A percentile compares a stretch with the other conserved stretches of the same genome.
phyloP scores from a whole-genome alignment of 2,797 vertebrate species.

The Strix occidentalis region DNA sequence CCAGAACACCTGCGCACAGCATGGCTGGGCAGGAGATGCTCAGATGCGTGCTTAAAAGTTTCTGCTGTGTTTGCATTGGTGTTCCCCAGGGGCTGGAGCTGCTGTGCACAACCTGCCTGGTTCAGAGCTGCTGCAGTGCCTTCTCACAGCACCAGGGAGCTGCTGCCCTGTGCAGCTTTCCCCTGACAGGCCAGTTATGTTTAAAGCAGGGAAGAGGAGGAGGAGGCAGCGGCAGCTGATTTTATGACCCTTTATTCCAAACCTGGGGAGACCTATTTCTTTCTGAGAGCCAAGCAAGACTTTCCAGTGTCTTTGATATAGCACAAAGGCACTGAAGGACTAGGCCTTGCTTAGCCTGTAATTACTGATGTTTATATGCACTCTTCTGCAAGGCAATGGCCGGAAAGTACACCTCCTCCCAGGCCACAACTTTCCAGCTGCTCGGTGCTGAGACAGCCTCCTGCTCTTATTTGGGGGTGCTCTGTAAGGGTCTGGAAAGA shows the following conservation, averaged over 20 bases:
- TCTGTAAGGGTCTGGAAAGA: background rate
- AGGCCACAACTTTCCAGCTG: background rate
- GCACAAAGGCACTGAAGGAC: background rate
- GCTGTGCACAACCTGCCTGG: background rate
- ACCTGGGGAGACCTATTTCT: background rate
- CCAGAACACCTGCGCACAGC: background rate
- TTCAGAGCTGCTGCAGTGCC: background rate
- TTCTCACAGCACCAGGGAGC: background rate
- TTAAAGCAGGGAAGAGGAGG: background rate
- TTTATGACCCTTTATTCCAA: background rate
- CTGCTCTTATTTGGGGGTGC: background rate
- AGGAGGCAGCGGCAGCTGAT: background rate
- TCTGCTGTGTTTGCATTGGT: background rate
- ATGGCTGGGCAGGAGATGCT: background rate
- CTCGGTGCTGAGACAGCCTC: background rate
- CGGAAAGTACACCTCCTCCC: background rate
- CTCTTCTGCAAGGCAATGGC: background rate
- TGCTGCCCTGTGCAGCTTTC: background rate
- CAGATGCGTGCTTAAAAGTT: background rate
- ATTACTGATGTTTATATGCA: fast-evolving
- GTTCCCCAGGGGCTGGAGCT: background rate
- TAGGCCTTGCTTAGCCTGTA: background rate
- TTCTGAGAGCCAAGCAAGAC: background rate
- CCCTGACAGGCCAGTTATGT: no score
- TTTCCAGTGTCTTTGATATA: background rate